Percentiles rank a stretch among this genome's conserved stretches.
Conservation (phyloP, 2,888 invertebrate genomes). For the Coleophora flavipennella region DNA sequence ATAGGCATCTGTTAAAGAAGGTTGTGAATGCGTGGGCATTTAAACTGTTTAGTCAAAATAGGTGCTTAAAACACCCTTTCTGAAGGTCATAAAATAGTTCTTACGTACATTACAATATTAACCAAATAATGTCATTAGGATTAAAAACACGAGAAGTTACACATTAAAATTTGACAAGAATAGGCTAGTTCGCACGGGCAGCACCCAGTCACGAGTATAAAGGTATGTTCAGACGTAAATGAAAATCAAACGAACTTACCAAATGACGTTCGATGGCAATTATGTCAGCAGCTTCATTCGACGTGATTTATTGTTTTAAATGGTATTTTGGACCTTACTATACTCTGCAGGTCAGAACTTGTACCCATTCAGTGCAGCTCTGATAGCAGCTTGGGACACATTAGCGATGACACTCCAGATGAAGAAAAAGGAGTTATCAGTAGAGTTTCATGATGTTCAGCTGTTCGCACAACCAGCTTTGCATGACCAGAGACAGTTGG, state of each 20-base stretch:
- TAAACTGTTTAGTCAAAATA: too few relatives aligned
- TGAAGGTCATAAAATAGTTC: too few relatives aligned
- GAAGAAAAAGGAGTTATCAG: constrained; percentile 74
- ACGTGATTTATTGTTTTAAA: too few relatives aligned
- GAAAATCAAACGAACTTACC: too few relatives aligned
- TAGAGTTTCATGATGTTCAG: constrained; percentile 78
- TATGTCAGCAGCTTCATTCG: not conserved
- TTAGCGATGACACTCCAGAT: constrained; percentile 71
- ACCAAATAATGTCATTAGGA: not conserved
- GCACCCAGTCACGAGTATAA: too few relatives aligned
- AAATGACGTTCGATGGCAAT: too few relatives aligned
- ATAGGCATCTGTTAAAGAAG: too few relatives aligned
- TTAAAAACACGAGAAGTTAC: not conserved
- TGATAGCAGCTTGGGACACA: constrained; percentile 81
- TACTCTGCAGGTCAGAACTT: constrained; percentile 68
- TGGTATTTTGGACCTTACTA: not conserved
- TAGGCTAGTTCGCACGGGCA: too few relatives aligned
- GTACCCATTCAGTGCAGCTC: constrained; percentile 83
- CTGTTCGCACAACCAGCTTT: constrained; percentile 72
- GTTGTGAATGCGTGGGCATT: too few relatives aligned
- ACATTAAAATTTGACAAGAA: not conserved
- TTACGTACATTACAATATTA: not conserved
- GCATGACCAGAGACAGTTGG: constrained; percentile 61
- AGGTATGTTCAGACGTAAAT: not conserved
- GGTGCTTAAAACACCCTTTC: too few relatives aligned